Evolutionary conservation across 2,113 vertebrate genomes (phyloP).

Genomic region (Pan troglodytes): NHGRI_mPanTro3-v2.1_pri NC_072422.2:10098001-10098500

Average conservation of each 20-base stretch:
- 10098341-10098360: neutral
- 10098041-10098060: no score
- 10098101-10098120: no score
- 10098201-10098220: no score
- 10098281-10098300: neutral
- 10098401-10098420: neutral
- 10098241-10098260: neutral
- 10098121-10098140: no score
- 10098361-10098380: neutral
- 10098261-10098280: neutral
- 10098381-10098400: neutral
- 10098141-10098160: no score
- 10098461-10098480: neutral
- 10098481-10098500: neutral
- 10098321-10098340: neutral
- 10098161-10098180: no score
- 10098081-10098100: no score
- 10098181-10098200: no score
- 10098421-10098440: neutral
- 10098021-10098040: no score
- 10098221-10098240: no score
- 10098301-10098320: neutral
- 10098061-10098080: no score
- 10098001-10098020: no score
- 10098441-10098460: neutral